Evolutionary conservation across 64 coral and sea anemone species (phyloP).

Genomic region (Dendrophyllia cribrosa): DNA sequence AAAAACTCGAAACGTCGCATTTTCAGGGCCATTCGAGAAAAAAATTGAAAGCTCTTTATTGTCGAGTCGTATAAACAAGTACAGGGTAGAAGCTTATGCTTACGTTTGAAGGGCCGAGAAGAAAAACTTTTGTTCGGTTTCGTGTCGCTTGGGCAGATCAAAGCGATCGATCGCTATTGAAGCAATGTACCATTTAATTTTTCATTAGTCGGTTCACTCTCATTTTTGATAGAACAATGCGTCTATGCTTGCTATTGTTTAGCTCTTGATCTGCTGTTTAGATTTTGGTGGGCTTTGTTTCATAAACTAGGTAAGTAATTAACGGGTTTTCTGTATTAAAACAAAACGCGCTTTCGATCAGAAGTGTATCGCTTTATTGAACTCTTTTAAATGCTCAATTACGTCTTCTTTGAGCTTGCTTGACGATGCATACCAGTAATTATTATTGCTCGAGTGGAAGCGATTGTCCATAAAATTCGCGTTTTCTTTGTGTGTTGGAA

Average conservation of each 20-base stretch:
- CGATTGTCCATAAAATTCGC: neutral
- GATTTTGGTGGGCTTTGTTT: neutral
- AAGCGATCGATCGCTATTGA: neutral
- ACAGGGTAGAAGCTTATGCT: too few species aligned
- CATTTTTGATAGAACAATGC: neutral
- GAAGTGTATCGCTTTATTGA: neutral
- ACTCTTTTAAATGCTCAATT: neutral
- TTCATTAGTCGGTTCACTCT: slow-evolving; percentile 22
- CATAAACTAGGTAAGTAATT: slow-evolving; percentile 31
- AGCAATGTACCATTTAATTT: slow-evolving; percentile 6
- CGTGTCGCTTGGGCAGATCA: neutral
- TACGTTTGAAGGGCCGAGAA: too few species aligned
- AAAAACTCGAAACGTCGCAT: neutral
- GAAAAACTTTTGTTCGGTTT: neutral
- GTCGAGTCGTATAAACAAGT: too few species aligned
- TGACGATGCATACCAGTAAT: neutral
- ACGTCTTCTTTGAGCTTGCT: neutral
- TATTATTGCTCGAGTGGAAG: neutral
- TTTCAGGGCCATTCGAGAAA: neutral
- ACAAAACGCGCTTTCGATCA: neutral
- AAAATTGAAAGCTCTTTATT: too few species aligned
- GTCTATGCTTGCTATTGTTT: slow-evolving; percentile 1
- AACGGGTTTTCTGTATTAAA: neutral
- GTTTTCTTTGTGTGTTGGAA: slow-evolving; percentile 7
- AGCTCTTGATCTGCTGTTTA: slow-evolving; percentile 1